phyloP scores from a whole-genome alignment of 1,140 invertebrate genomes.

The Caligus rogercresseyi region DNA sequence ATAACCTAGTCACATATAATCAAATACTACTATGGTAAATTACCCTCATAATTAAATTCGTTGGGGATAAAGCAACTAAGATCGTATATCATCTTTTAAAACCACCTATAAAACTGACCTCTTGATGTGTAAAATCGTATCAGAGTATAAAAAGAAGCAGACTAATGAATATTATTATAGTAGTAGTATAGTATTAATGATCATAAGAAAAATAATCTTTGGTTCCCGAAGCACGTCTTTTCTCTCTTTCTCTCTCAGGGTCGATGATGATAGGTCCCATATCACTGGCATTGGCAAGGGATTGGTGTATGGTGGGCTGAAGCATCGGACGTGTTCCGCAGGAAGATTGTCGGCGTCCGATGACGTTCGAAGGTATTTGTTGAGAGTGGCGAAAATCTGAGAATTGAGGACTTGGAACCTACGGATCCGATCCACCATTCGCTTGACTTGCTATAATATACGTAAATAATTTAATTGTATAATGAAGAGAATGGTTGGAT shows the following conservation, averaged over 20 bases:
- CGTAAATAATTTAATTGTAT: too few species aligned
- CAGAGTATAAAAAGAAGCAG: too few species aligned
- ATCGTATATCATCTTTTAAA: too few species aligned
- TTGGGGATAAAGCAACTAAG: too few species aligned
- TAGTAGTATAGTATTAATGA: too few species aligned
- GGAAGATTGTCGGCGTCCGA: conserved; percentile 64
- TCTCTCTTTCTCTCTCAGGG: background rate
- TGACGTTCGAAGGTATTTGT: conserved; percentile 73
- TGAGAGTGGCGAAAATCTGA: conserved; percentile 91
- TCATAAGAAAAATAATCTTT: background rate
- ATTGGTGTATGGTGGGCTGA: conserved; percentile 81
- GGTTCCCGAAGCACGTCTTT: background rate
- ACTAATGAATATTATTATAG: too few species aligned
- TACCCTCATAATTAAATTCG: too few species aligned
- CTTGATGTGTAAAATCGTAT: too few species aligned
- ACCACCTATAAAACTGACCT: too few species aligned
- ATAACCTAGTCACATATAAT: too few species aligned
- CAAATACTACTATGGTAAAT: too few species aligned
- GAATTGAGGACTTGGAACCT: conserved; percentile 96
- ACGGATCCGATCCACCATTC: conserved; percentile 91
- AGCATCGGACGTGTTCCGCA: conserved; percentile 89
- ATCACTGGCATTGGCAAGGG: conserved; percentile 32
- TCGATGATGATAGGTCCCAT: background rate
- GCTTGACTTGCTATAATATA: conserved; percentile 66
- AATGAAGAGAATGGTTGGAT: too few species aligned